Base-by-base conservation (phyloP, 2,113 vertebrate genomes). In the Harpagus bidentatus region DNA sequence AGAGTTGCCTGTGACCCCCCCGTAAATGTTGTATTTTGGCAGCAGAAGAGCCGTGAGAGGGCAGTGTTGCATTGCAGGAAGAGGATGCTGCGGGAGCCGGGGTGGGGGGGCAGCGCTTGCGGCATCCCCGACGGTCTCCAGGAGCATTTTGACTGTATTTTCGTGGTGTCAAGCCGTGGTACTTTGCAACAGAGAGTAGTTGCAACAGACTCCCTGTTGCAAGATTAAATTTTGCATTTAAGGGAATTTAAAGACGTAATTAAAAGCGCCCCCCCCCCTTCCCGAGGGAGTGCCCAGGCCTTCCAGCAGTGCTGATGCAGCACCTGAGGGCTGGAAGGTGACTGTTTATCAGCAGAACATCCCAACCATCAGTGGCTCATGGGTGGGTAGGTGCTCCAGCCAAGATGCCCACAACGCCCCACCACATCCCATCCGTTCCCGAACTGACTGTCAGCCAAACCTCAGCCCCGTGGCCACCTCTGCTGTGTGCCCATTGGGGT, bases 11-110 rank as follows among this genome's bases (percentile, higher is more conserved):
- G 55, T 3, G 32, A 42, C 38, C 43, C 18, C 18, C 16, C 31
- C 1, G 14, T 18, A 4, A 4, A 7, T 0, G 42, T 16, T 4
- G 2, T 3, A 0, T 31, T 52, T 25, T 0, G 56, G 29, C 47
- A 34, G 28, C 5, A 0, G 42, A 28, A 15, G 61, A 20, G 38
- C 96, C 98, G 96, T 95, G 88, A 98, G 98, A 38, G 98, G 98
- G 47, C 97, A 97, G 86, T 98, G 93, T 94, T 97, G 96, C 34
- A 96, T 69, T 86, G 93, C 95, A 26, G 84, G 92, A 82, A 72
- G 70, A 81, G 36, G 67, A 61, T 3, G 16, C 52, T 58, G 50
- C 6, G 7, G 22, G 14, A n/a, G 20, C 21, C 4, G 21, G 16
- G 7, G 15, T 9, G 4, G 9, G 13, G 7, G 15, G 6, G 11